Base-by-base conservation (phyloP, 1,140 invertebrate species). In the Micrasema longulum region DNA sequence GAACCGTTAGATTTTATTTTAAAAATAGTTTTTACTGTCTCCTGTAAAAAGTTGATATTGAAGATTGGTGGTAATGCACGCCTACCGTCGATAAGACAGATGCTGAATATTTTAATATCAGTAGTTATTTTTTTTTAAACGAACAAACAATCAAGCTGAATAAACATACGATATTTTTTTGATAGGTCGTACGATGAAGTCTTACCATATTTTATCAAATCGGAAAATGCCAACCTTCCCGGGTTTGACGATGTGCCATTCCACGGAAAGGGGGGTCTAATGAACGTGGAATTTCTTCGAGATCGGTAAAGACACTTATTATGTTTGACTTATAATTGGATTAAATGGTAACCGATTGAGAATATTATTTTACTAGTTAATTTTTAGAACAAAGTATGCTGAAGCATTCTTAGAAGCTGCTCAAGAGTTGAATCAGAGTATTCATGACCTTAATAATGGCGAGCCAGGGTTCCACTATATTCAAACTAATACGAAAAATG, bases 181-280 rank as follows among this genome's bases (percentile, higher is more conserved):
- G 18, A 3, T 63, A 85, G 84, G 93, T 89, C 89, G 16, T 96
- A 93, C 77, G 82, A 88, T 4, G 89, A 93, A 1, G 86, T 93
- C 0, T 78, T 92, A 5, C 90, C 89, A 0, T 93, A 92, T 77
- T 93, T 88, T 69, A 81, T 85, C 47, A 88, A 89, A 77, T 86
- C 85, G 0, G 89, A 90, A 78, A 79, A 81, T 11, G 89, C 90
- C 2, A 81, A 85, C 47, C 77, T 90, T 11, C 71, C 77, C 36
- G 82, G 83, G 11, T 78, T 85, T 0, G 79, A 83, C 63, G 79
- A 86, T 26, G 84, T 87, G 0, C 78, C 79, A 0, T 89, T 86
- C 76, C 89, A 90, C 72, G 86, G 86, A n/a, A 82, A 78, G 65
- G 81, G 82, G 12, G 89, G 89, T 0, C 83, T 84, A 22, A 71